Conservation (phyloP, 2,797 vertebrate genomes). For the Squalus acanthias region DNA sequence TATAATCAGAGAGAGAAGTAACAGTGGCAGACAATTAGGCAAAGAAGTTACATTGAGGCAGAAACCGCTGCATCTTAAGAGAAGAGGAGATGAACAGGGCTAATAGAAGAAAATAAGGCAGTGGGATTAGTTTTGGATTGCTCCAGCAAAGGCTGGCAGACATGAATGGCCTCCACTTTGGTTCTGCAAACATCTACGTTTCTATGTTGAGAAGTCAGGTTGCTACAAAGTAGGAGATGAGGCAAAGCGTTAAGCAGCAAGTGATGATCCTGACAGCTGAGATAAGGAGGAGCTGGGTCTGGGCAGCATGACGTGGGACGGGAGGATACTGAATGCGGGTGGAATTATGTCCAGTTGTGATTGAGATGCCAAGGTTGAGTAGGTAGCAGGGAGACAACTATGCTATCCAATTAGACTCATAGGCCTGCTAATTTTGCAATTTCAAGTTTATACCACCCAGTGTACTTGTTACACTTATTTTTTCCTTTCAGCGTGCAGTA, state of each 20-base stretch:
- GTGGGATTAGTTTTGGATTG: too few relatives aligned
- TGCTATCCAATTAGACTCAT: not conserved
- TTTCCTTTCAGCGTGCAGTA: not conserved
- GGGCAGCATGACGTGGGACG: too few relatives aligned
- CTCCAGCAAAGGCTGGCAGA: not conserved
- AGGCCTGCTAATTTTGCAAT: not conserved
- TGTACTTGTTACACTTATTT: not conserved
- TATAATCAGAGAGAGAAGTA: not conserved
- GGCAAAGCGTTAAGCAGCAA: not conserved
- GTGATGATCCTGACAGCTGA: not conserved
- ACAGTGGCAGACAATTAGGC: not conserved
- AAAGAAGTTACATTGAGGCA: not conserved
- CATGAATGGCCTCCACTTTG: not conserved
- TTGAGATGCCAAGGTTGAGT: too few relatives aligned
- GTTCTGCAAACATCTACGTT: not conserved
- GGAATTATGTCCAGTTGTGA: not conserved
- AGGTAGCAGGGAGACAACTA: too few relatives aligned
- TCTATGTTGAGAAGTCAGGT: not conserved
- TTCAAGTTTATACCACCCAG: not conserved
- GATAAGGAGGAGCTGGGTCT: too few relatives aligned
- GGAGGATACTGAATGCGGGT: not conserved
- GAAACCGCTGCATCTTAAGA: not conserved
- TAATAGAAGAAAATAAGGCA: too few relatives aligned
- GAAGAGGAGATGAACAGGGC: too few relatives aligned
- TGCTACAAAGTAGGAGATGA: not conserved